Evolutionary conservation across 1,140 invertebrate species (phyloP).

Genomic region (Rhagoletis pomonella): DNA sequence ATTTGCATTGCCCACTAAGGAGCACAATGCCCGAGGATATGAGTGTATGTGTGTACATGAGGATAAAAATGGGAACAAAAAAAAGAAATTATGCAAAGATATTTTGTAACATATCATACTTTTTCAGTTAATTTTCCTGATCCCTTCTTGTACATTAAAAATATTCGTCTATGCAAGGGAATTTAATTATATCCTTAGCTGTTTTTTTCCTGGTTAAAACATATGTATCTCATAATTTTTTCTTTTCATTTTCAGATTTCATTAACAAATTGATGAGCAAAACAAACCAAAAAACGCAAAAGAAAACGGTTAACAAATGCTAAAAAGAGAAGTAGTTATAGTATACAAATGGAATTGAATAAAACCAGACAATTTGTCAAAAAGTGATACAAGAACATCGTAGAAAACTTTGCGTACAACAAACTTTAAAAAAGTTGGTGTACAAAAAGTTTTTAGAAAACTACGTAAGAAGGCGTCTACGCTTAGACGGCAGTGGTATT

Average conservation of each 20-base stretch:
- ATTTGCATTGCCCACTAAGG: not conserved
- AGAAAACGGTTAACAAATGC: slow-evolving; percentile 48
- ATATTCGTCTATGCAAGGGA: too few relatives aligned
- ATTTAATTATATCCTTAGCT: too few relatives aligned
- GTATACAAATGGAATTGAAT: slow-evolving; percentile 41
- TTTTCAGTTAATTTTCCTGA: not conserved
- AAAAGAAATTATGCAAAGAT: slow-evolving; percentile 33
- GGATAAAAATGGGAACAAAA: not conserved
- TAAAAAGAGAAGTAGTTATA: slow-evolving; percentile 41
- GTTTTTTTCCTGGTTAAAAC: not conserved
- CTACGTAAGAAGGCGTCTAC: not conserved
- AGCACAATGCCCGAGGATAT: not conserved
- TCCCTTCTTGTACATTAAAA: too few relatives aligned
- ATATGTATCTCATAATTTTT: not conserved
- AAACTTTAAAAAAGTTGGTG: slow-evolving; percentile 7
- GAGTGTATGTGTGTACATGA: not conserved
- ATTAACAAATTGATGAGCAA: slow-evolving; percentile 51
- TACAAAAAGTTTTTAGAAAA: too few relatives aligned
- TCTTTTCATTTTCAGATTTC: slow-evolving; percentile 45
- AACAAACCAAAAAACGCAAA: slow-evolving; percentile 36
- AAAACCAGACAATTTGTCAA: slow-evolving; percentile 21
- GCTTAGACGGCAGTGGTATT: not conserved
- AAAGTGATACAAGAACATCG: slow-evolving; percentile 17
- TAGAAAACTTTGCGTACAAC: not conserved
- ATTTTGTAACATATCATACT: slow-evolving; percentile 1